These are phyloP conservation scores for Caradrina clavipalpis DNA, from an alignment of 2,888 invertebrate genomes.

Conservation along the genomic window DNA sequence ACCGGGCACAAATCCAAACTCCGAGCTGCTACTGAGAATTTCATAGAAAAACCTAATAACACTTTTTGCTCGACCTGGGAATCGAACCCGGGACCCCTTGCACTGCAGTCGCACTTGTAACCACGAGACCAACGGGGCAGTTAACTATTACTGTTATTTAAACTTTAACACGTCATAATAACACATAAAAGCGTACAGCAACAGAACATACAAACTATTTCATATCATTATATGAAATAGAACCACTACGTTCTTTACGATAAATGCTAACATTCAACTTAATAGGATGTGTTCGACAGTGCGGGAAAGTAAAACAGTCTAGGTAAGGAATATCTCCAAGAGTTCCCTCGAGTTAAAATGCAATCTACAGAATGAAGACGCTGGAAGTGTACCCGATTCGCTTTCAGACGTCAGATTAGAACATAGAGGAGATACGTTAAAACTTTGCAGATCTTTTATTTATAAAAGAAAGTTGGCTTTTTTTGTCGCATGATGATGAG, in stretches of 20 bases:
- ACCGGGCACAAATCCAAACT: no score
- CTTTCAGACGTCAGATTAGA: slow-evolving; percentile 28
- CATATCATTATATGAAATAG: neutral
- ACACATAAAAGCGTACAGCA: neutral
- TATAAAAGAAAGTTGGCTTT: slow-evolving; percentile 16
- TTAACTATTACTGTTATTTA: no score
- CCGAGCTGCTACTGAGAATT: no score
- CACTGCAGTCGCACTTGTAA: no score
- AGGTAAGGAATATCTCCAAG: slow-evolving; percentile 37
- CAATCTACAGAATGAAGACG: slow-evolving; percentile 46
- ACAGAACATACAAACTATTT: neutral
- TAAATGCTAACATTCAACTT: slow-evolving; percentile 20
- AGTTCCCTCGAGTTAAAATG: slow-evolving; percentile 42
- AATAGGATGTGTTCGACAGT: slow-evolving; percentile 31
- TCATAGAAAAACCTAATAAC: no score
- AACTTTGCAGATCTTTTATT: slow-evolving; percentile 32
- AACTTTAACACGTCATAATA: neutral
- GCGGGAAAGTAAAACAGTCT: slow-evolving; percentile 17
- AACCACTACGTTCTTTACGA: slow-evolving; percentile 5
- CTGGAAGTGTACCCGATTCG: slow-evolving; percentile 24
- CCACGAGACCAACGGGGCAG: no score
- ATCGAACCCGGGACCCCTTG: no score
- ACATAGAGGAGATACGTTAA: slow-evolving; percentile 31
- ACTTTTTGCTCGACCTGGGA: no score
- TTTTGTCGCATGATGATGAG: slow-evolving; percentile 23